These are phyloP conservation scores for Stenodera caucasica DNA, from an alignment of 2,888 invertebrate species.

Conservation along the genomic window DNA sequence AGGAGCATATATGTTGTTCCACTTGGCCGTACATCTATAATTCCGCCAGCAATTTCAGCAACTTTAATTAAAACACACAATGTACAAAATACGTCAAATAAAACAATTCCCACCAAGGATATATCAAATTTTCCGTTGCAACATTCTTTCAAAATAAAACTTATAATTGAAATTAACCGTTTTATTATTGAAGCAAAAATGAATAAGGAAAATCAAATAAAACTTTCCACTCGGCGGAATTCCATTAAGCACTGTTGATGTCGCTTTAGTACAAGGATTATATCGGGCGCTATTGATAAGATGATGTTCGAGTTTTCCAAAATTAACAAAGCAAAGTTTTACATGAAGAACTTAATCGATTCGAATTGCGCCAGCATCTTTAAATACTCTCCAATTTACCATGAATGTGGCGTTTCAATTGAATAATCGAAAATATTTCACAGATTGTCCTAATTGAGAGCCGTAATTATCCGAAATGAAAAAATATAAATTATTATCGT, in stretches of 20 bases:
- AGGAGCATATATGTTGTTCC: background rate
- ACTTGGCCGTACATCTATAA: background rate
- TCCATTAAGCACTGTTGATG: slow-evolving; percentile 17
- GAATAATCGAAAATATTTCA: too few relatives aligned
- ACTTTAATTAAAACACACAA: slow-evolving; percentile 8
- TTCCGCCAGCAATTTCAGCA: background rate
- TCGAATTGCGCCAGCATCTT: slow-evolving; percentile 4
- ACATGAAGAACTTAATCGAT: background rate
- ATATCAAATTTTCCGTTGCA: too few relatives aligned
- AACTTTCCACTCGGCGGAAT: slow-evolving; percentile 10
- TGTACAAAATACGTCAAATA: background rate
- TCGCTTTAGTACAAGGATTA: slow-evolving; percentile 10
- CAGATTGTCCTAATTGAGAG: too few relatives aligned
- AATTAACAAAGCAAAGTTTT: slow-evolving; percentile 23
- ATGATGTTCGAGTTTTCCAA: slow-evolving; percentile 16
- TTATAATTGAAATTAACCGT: background rate
- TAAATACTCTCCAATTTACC: too few relatives aligned
- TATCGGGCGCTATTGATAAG: slow-evolving; percentile 21
- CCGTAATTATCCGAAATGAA: too few relatives aligned
- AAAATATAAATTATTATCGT: too few relatives aligned
- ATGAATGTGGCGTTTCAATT: too few relatives aligned
- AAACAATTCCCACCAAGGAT: too few relatives aligned
- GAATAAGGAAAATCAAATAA: slow-evolving; percentile 4
- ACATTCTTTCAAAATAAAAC: too few relatives aligned
- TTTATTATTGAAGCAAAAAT: background rate